phyloP scores from a whole-genome alignment of 1,140 invertebrate species.

The Drosophila elegans region DNA sequence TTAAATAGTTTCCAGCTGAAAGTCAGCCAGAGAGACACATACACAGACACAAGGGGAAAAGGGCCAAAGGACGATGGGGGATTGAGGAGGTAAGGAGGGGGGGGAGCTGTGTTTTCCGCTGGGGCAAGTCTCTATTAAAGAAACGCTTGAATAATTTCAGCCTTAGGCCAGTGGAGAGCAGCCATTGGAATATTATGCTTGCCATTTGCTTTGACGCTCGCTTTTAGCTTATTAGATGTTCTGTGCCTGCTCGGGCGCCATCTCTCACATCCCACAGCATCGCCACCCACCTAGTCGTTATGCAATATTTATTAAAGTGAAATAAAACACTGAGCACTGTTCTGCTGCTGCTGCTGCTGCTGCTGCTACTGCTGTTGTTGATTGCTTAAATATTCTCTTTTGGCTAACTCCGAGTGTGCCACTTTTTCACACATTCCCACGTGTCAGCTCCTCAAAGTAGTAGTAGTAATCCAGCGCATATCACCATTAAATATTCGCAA shows the following conservation, averaged over 20 bases:
- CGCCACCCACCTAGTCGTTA: constrained; percentile 35
- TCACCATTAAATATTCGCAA: constrained; percentile 81
- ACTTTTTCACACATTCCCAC: constrained; percentile 62
- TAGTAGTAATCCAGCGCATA: constrained; percentile 72
- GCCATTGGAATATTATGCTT: constrained; percentile 65
- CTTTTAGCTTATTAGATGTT: constrained; percentile 63
- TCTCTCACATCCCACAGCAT: constrained; percentile 11
- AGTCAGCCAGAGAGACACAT: constrained; percentile 26
- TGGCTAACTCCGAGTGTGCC: constrained; percentile 50
- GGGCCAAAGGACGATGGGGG: constrained; percentile 15
- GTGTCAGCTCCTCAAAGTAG: constrained; percentile 36
- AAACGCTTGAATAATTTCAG: constrained; percentile 68
- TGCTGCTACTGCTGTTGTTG: constrained; percentile 37
- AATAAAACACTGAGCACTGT: constrained; percentile 50
- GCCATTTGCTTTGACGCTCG: constrained; percentile 59
- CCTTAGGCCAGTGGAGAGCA: constrained; percentile 63
- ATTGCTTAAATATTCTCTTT: constrained; percentile 79
- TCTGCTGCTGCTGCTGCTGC: background rate
- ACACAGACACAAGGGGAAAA: background rate
- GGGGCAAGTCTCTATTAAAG: constrained; percentile 54
- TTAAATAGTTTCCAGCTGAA: constrained; percentile 63
- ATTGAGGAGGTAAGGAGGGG: background rate
- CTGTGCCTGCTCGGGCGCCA: constrained; percentile 20
- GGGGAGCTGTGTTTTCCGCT: constrained; percentile 27
- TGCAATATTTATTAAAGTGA: constrained; percentile 78